Base-by-base conservation (phyloP, 1,140 invertebrate species). In the Nomia melanderi region DNA sequence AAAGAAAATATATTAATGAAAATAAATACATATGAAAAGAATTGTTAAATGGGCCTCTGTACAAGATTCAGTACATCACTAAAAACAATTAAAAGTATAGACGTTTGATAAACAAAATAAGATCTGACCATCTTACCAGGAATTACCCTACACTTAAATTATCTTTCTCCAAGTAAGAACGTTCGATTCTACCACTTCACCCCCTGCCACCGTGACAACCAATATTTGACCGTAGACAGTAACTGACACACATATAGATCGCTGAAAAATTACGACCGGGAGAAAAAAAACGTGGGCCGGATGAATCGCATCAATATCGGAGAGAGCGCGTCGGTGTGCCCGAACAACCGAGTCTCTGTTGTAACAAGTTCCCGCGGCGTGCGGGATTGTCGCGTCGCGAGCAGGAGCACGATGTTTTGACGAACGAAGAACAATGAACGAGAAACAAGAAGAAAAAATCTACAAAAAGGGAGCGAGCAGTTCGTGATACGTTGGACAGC, bases 291-390 rank as follows among this genome's bases (percentile, higher is more conserved):
- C 17, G 11, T 3, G 14, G n/a, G n/a, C 5, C 33, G 25, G 31
- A 36, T 41, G 53, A 74, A 74, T 74, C 25, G 62, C 63, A 57
- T 74, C 50, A 66, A 74, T 66, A 33, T 64, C 25, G 14, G 27
- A 39, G 11, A 44, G 14, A 17, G 14, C 8, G 47, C 31, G 29
- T 29, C 41, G 47, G 20, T 56, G 14, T 25, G 41, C 36, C 20
- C 12, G 41, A 56, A 27, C 36, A 65, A 41, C 9, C 36, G 33
- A 14, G 20, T 44, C 50, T 64, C 27, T 23, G 44, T 12, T 20
- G 50, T 56, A 44, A 65, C 47, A 7, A 41, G 36, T 29, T 39
- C 33, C 27, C 25, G 25, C 23, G 8, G 23, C 56, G 0, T 50
- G 3, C 29, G 7, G 25, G 17, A 50, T 25, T 33, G 20, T 53